phyloP scores from a whole-genome alignment of 1,140 invertebrate species.

The Cheumatopsyche charites region DNA sequence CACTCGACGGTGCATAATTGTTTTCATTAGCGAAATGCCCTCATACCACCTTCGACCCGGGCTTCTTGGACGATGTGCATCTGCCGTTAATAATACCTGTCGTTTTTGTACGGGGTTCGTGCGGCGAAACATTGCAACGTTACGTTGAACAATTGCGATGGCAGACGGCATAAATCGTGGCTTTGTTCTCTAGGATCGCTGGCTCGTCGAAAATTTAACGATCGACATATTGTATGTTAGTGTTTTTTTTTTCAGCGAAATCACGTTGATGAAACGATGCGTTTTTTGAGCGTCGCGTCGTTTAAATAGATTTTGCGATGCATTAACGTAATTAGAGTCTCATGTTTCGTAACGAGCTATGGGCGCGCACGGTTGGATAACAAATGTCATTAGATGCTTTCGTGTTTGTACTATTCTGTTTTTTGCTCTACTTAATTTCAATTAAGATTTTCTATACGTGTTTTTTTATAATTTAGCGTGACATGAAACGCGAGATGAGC shows the following conservation, averaged over 20 bases:
- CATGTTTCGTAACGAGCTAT: neutral
- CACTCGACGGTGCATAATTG: slow-evolving; percentile 2
- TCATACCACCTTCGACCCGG: neutral
- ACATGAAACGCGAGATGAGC: slow-evolving; percentile 1
- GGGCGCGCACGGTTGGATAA: slow-evolving; percentile 3
- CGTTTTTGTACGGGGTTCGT: neutral
- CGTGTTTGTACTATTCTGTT: neutral
- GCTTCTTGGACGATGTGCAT: neutral
- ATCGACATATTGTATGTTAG: too few species aligned
- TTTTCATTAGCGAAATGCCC: neutral
- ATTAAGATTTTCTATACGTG: slow-evolving; percentile 10
- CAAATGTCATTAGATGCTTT: slow-evolving; percentile 10
- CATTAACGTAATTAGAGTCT: slow-evolving; percentile 19
- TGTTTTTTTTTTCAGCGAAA: too few species aligned
- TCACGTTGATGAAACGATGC: too few species aligned
- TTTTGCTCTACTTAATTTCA: slow-evolving; percentile 22
- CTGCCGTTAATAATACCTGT: neutral
- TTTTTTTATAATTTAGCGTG: neutral
- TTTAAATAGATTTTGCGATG: slow-evolving; percentile 15
- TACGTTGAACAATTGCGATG: neutral
- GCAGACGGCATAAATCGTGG: slow-evolving; percentile 2
- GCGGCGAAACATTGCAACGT: neutral
- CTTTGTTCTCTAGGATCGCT: neutral
- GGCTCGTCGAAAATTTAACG: too few species aligned
- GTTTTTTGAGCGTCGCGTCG: neutral